Base-by-base conservation (phyloP, 2,113 vertebrate species). In the Addax nasomaculatus region DNA sequence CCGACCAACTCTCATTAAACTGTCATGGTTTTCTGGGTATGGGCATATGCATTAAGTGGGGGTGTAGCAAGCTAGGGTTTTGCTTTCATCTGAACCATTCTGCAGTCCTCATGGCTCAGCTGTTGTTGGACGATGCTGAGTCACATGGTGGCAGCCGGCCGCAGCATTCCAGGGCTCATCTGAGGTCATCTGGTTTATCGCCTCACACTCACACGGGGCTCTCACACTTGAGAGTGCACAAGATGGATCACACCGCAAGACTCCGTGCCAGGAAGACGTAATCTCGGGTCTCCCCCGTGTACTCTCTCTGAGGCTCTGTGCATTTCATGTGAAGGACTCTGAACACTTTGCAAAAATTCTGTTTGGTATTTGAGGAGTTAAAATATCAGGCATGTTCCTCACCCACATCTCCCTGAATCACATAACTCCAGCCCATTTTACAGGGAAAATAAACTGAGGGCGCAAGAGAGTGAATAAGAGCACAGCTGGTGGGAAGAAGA, bases 1-100 rank as follows among this genome's bases (percentile, higher is more conserved):
- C 10, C 29, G 79, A 57, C 27, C 70, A 80, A 19, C n/a, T 51
- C 30, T 53, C 55, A 25, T 30, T 27, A 55, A 60, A 67, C 16
- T 1, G 53, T 30, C 86, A 3, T 0, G 19, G 4, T 39, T 30
- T 30, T 73, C 94, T 47, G 57, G 62, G 60, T 58, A 10, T 19
- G 53, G 93, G 87, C 1, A 0, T 39, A 0, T 15, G 79, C 47
- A 2, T 53, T 60, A 51, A 36, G 21, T 10, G 36, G n/a, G 85
- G 70, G 12, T 73, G 88, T 23, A 43, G 67, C 36, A 47, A 17
- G 70, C 0, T 6, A 90, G 49, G 49, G 33, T 78, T 80, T 30
- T 62, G 95, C 60, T 90, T 86, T 83, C 79, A 25, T 83, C 81
- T 96, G 92, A 67, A 80, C 94, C 88, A 49, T 49, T 96, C 73